Base-by-base conservation (phyloP, 2,113 vertebrate genomes). In the Guaruba guarouba region DNA sequence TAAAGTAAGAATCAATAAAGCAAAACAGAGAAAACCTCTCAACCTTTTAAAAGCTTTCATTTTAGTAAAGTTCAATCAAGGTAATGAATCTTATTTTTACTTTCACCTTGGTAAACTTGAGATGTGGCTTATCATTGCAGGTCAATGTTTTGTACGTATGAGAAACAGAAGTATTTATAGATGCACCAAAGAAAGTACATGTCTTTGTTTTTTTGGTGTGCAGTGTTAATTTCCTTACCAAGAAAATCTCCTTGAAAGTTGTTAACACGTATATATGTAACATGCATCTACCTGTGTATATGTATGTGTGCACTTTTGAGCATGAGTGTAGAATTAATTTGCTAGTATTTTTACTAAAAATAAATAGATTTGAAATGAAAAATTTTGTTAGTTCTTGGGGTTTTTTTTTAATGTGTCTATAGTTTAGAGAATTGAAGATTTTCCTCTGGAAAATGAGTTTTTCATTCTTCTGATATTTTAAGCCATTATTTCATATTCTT, bases 381-480 rank as follows among this genome's bases (percentile, higher is more conserved):
- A 55, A 70, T 9, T 8, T 4, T 22, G 0, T 20, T 31, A 5
- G 4, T 10, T 33, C 3, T 25, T 43, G 24, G 22, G 11, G 3
- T 1, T 1, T 1, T 55, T 64, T 88, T 84, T 57, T 6, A 23
- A 25, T 35, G 9, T 71, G 10, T 28, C 16, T 31, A 6, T 64
- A 44, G 51, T 29, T 77, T 43, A 49, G 14, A 41, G 9, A 66
- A 24, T 10, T 6, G 4, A 81, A 75, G 15, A 10, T 46, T 49
- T 69, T 66, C 4, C 16, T 62, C 46, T 66, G 11, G 10, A 28
- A 68, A 63, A 43, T 23, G 76, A 20, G 31, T 55, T 85, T 78
- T 77, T 61, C 10, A 35, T 52, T 76, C 10, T 74, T 77, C 13
- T 41, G 44, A 54, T 29, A 35, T 8, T 62, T 70, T 62, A 66